These are phyloP conservation scores for Philotrypesis tridentata DNA, from an alignment of 1,140 invertebrate species.

Conservation along the genomic window DNA sequence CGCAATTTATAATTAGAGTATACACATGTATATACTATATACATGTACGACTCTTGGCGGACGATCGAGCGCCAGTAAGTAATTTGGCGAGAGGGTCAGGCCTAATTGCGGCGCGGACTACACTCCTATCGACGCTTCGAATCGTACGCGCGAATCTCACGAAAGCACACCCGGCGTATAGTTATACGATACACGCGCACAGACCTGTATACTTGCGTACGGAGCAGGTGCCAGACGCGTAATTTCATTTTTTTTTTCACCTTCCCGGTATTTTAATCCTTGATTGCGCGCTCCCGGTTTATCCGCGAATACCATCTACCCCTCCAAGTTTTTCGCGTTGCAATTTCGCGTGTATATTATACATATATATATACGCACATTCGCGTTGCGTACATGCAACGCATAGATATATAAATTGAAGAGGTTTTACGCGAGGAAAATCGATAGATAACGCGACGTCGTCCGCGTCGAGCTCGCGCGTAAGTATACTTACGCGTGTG, in stretches of 20 bases:
- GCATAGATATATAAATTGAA: too few species aligned
- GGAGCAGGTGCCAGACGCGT: neutral
- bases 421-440: too few species aligned
- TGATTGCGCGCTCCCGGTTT: neutral
- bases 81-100: neutral
- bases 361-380: too few species aligned
- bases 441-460: too few species aligned
- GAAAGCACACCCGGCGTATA: neutral
- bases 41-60: neutral
- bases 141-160: neutral
- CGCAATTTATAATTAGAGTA: constrained; percentile 4
- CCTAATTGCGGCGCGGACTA: neutral
- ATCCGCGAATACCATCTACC: neutral
- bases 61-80: neutral
- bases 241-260: neutral
- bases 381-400: too few species aligned
- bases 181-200: too few species aligned
- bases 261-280: neutral
- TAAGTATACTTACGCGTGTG: too few species aligned
- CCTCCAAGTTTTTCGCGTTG: neutral
- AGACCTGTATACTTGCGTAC: too few species aligned
- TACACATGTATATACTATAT: too few species aligned
- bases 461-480: too few species aligned
- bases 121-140: neutral
- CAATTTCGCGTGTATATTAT: too few species aligned